Base-by-base conservation (phyloP, 1,140 invertebrate species). In the Whitmania pigra region DNA sequence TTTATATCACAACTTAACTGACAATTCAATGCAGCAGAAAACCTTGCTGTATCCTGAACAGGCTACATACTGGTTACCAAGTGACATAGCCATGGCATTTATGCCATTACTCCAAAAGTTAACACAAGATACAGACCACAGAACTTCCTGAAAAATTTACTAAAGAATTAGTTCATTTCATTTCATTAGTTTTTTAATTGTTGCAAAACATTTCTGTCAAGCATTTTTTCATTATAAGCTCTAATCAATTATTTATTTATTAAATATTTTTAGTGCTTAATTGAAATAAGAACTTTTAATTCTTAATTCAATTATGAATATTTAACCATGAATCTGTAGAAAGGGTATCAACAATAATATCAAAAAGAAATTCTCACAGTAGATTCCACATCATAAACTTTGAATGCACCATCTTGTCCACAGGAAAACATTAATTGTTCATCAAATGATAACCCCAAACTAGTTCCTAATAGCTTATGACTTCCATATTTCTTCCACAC, bases 11-110 rank as follows among this genome's bases (percentile, higher is more conserved):
- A 63, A 63, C 4, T 25, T 31, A 63, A 63, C 57, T 63, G 9
- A 63, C 57, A 63, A 31, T 63, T 63, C 22, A 13, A 63, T 31
- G 57, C 57, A 63, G 20, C 57, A 25, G 57, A 63, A 31, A 22
- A 31, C 15, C 11, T 63, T 63, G 29, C 29, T 31, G 15, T 25
- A 63, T 11, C 57, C 57, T 13, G 57, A 22, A 17, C 57, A 63
- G 4, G 22, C 15, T 25, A 63, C 22, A 20, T 25, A 63, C 11
- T 31, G 29, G 22, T 18, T 31, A 18, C 29, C 57, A 20, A 25
- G 29, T 13, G 57, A 63, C 22, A 63, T 22, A 15, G 57, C 22
- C 57, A 63, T 63, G 29, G 22, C 22, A 22, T 63, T 63, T 25
- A 63, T 31, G 15, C 57, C 57, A n/a, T 31, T 31, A 15, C 11